A percentile compares a stretch with the other conserved stretches of the same genome.
phyloP scores from a whole-genome alignment of 2,888 invertebrate species.

The Acrobasis consociella region DNA sequence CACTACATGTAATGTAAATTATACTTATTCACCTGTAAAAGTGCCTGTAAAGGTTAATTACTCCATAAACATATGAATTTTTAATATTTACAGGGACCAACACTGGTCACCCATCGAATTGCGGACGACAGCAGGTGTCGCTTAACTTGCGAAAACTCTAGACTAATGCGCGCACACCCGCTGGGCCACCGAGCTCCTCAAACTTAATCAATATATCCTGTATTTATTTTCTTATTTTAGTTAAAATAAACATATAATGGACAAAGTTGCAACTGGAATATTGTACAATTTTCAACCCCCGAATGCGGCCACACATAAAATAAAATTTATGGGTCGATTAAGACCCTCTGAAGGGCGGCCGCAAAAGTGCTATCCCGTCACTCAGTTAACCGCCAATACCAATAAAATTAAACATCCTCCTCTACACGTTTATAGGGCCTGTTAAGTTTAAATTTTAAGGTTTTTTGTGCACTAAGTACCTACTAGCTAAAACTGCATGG shows the following conservation, averaged over 20 bases:
- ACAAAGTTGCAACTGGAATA: constrained; percentile 8
- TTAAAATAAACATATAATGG: constrained; percentile 1
- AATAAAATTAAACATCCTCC: constrained; percentile 46
- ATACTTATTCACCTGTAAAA: too few relatives aligned
- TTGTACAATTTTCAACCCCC: constrained; percentile 27
- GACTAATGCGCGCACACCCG: too few relatives aligned
- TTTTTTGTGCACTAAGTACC: background rate
- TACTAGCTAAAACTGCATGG: background rate
- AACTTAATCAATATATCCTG: too few relatives aligned
- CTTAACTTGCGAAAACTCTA: too few relatives aligned
- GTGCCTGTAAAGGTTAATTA: too few relatives aligned
- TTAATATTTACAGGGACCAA: too few relatives aligned
- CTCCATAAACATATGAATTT: too few relatives aligned
- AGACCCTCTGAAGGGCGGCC: constrained; percentile 64
- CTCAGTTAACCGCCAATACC: constrained; percentile 59
- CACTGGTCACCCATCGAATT: too few relatives aligned
- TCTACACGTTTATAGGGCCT: constrained; percentile 21
- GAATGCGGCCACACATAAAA: constrained; percentile 61
- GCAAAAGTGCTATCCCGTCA: constrained; percentile 63
- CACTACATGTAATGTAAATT: too few relatives aligned
- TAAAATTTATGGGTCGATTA: constrained; percentile 71
- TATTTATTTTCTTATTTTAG: background rate
- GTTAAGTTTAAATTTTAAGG: background rate
- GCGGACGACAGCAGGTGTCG: too few relatives aligned
- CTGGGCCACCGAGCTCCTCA: too few relatives aligned